These are phyloP conservation scores for Gandaritis pyraliata DNA, from an alignment of 2,888 invertebrate genomes.

Conservation along the genomic window DNA sequence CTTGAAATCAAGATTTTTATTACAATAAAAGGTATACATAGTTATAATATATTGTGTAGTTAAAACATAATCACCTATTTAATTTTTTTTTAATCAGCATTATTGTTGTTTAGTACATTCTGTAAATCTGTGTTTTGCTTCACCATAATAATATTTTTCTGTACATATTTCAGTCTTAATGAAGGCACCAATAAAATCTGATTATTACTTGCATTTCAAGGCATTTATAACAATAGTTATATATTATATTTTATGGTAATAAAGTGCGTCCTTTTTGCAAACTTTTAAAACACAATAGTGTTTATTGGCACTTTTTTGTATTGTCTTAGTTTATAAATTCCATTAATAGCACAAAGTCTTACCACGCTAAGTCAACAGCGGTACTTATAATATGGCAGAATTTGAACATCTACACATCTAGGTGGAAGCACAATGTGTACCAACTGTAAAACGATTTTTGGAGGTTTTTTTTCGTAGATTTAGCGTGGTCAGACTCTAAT, in stretches of 20 bases:
- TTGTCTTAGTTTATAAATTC: slow-evolving; percentile 6
- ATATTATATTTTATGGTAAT: background rate
- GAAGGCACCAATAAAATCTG: slow-evolving; percentile 69
- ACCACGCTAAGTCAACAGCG: too few species aligned
- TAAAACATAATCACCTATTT: background rate
- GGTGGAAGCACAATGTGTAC: too few species aligned
- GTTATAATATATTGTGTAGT: background rate
- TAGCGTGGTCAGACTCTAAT: too few species aligned
- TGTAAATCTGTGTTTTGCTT: too few species aligned
- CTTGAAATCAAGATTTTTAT: background rate
- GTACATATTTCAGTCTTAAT: slow-evolving; percentile 64
- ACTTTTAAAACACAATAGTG: slow-evolving; percentile 2
- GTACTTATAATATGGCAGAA: too few species aligned
- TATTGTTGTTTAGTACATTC: too few species aligned
- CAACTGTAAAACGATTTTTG: too few species aligned
- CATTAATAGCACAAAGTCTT: background rate
- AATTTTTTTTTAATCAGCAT: too few species aligned
- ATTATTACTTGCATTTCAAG: slow-evolving; percentile 40
- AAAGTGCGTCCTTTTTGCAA: background rate
- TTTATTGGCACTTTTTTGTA: slow-evolving; percentile 12
- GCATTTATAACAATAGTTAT: slow-evolving; percentile 3
- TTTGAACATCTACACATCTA: too few species aligned
- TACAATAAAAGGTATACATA: background rate
- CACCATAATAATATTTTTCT: slow-evolving; percentile 32
- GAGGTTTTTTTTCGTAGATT: too few species aligned